Evolutionary conservation across 2,113 vertebrate species (phyloP), one percentile per base, ranked within the genome.

Genomic region (Pristiophorus japonicus): DNA sequence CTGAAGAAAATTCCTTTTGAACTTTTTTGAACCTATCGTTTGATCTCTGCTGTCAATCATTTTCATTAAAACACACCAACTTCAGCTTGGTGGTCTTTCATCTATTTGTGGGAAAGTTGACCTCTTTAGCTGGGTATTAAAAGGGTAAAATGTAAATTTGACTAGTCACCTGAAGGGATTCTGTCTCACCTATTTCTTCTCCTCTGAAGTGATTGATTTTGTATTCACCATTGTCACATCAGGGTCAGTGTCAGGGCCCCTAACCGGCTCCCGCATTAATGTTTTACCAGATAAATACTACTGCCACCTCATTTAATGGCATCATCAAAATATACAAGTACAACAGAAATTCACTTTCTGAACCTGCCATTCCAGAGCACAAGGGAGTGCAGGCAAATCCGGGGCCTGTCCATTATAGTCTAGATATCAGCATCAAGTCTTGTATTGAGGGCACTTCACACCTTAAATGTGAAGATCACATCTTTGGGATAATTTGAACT

Each of bases 81-180:
- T 42, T 70, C 93, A 94, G 93, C 93, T 34, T 67, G 66, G 93
- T 94, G 93, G 93, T 94, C 93, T 94, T 94, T 94, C 93, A 94
- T 94, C 66, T 94, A 51, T 94, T 94, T 94, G 93, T 73, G 66
- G 66, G 65, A 73, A 94, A 7, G 65, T 70, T 94, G 93, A 94
- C 93, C 93, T 94, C 92, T 94, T 94, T 94, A 94, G 93, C 93
- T 94, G 24, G 27, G 93, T 94, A 70, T 94, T 94, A 94, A 94
- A 70, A 67, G 93, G 66, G 65, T 94, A 94, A 51, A 94, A 94
- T 45, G 66, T 67, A 67, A 73, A 70, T 94, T 67, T 51, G 42
- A 30, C 93, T 34, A 4, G 24, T 73, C 66, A 94, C 93, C 93
- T 94, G 93, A 65, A 94, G 93, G 65, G 42, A 94, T 94, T 47